Evolutionary conservation across 2,797 vertebrate genomes (phyloP).

Genomic region (Siniperca undulata): DNA sequence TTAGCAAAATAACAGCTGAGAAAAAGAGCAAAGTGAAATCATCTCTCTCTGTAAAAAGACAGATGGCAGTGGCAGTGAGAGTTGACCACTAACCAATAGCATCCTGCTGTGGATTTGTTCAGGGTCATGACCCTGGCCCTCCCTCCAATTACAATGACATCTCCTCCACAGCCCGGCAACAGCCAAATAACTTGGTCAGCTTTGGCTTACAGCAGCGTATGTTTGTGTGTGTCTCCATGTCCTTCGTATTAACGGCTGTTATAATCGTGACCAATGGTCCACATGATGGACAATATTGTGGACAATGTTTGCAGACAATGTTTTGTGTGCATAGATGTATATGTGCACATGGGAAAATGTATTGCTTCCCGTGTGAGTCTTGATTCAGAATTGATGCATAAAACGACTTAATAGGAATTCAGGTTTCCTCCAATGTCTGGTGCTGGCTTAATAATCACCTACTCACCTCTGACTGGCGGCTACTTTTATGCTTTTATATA

Average conservation of each 20-base stretch:
- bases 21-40: slow-evolving; percentile 54
- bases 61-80: slow-evolving; percentile 71
- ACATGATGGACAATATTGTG: slow-evolving; percentile 12
- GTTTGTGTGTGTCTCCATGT: slow-evolving; percentile 48
- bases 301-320: neutral
- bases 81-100: slow-evolving; percentile 74
- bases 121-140: slow-evolving; percentile 72
- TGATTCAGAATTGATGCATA: neutral
- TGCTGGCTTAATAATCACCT: neutral
- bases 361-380: neutral
- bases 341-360: neutral
- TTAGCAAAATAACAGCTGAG: slow-evolving; percentile 54
- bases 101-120: slow-evolving; percentile 71
- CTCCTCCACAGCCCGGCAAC: slow-evolving; percentile 65
- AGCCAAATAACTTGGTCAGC: slow-evolving; percentile 64
- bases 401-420: neutral
- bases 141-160: slow-evolving; percentile 76
- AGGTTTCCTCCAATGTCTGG: neutral
- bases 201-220: slow-evolving; percentile 57
- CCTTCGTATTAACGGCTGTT: slow-evolving; percentile 30
- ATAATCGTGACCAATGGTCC: slow-evolving; percentile 15
- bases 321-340: neutral
- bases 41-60: slow-evolving; percentile 62
- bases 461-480: neutral
- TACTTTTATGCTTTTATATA: neutral